Conservation (phyloP, 1,140 invertebrate genomes). For the Eufriesea mexicana region DNA sequence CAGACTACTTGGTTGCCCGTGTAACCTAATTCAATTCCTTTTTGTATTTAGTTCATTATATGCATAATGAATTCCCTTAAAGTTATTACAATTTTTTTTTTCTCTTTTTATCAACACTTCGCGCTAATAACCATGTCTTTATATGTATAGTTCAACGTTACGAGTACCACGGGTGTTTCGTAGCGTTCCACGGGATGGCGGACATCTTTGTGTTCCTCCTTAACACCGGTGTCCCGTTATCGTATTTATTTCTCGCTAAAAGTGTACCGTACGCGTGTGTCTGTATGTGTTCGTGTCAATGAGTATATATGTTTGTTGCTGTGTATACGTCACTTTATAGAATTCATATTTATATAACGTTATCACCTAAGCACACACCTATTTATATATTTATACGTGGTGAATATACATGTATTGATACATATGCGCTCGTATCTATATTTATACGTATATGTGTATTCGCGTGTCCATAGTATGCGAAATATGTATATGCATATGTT, state of each 20-base stretch:
- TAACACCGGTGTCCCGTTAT: neutral
- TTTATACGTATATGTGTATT: conserved; percentile 54
- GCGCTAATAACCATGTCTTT: conserved; percentile 62
- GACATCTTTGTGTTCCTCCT: no score
- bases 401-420: conserved; percentile 61
- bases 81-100: conserved; percentile 68
- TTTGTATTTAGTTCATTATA: conserved; percentile 77
- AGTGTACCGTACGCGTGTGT: neutral
- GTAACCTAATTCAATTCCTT: conserved; percentile 81
- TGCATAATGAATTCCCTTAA: conserved; percentile 72
- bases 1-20: conserved; percentile 72
- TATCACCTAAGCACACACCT: conserved; percentile 38
- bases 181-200: neutral
- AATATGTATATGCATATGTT: conserved; percentile 58
- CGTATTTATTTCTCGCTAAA: neutral
- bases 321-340: conserved; percentile 25
- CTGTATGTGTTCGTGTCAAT: neutral
- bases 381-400: conserved; percentile 65
- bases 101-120: conserved; percentile 75
- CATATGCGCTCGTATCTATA: conserved; percentile 39
- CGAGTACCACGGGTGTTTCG: neutral
- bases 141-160: conserved; percentile 66
- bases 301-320: neutral
- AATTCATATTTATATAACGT: conserved; percentile 74
- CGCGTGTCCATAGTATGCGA: conserved; percentile 44